A percentile compares a stretch with the other conserved stretches of the same genome.
Conservation (phyloP, 2,888 invertebrate species). For the Lamellibrachia columna region DNA sequence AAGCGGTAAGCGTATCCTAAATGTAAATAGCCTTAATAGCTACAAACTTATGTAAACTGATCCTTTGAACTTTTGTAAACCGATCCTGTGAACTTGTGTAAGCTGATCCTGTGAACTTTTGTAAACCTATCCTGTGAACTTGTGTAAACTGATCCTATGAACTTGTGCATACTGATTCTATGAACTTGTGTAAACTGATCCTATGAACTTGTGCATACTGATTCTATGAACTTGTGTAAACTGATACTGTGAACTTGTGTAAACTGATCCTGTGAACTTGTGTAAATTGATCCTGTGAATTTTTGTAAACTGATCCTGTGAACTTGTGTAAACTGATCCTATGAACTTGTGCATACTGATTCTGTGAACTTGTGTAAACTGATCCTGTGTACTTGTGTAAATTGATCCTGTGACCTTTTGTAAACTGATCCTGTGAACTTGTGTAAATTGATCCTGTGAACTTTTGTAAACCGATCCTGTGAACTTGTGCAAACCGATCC, state of each 20-base stretch:
- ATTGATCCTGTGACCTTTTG: too few species aligned
- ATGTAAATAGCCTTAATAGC: not conserved
- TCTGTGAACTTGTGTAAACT: not conserved
- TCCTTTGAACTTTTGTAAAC: not conserved
- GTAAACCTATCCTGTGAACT: not conserved
- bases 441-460: too few species aligned
- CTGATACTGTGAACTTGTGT: not conserved
- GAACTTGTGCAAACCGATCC: too few species aligned
- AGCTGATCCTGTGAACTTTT: not conserved
- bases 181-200: too few species aligned
- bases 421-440: too few species aligned
- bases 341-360: not conserved
- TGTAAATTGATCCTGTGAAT: too few species aligned
- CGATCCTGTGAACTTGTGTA: not conserved
- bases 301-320: too few species aligned
- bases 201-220: not conserved
- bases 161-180: too few species aligned
- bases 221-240: not conserved
- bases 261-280: too few species aligned
- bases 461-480: too few species aligned
- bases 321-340: not conserved
- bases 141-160: too few species aligned
- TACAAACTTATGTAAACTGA: not conserved
- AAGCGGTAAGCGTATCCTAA: not conserved
- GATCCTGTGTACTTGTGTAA: too few species aligned